Evolutionary conservation across 1,140 invertebrate species (phyloP).

Genomic region (Streblospio benedicti): DNA sequence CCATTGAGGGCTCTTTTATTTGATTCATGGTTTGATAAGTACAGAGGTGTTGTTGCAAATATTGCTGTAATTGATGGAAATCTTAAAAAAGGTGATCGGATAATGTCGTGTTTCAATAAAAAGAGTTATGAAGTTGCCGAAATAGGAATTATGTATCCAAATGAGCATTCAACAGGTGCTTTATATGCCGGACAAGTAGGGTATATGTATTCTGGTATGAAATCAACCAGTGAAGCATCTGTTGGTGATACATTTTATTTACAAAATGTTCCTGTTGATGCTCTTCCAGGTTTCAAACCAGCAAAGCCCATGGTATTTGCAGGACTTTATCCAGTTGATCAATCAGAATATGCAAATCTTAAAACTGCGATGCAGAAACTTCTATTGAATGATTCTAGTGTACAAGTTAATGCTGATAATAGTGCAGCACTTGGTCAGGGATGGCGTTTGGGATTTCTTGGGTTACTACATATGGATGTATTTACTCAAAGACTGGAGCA

Average conservation of each 20-base stretch:
- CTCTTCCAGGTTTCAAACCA: constrained; percentile 59
- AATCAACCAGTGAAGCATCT: constrained; percentile 63
- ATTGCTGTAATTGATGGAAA: constrained; percentile 51
- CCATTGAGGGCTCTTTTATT: constrained; percentile 76
- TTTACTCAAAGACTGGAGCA: constrained; percentile 91
- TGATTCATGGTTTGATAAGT: constrained; percentile 88
- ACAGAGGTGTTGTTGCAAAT: constrained; percentile 72
- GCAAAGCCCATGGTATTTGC: constrained; percentile 83
- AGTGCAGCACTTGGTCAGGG: constrained; percentile 88
- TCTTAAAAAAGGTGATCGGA: constrained; percentile 41
- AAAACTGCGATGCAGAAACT: constrained; percentile 78
- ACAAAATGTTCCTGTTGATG: constrained; percentile 48
- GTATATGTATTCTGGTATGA: constrained; percentile 72
- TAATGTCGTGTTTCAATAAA: constrained; percentile 57
- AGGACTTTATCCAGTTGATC: constrained; percentile 85
- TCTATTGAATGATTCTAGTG: constrained; percentile 86
- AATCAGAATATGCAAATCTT: constrained; percentile 63
- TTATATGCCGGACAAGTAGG: constrained; percentile 74
- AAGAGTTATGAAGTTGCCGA: constrained; percentile 71
- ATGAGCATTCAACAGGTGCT: constrained; percentile 58
- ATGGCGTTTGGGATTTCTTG: constrained; percentile 76
- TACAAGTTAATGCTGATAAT: constrained; percentile 62
- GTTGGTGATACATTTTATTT: constrained; percentile 77
- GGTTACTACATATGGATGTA: constrained; percentile 90
- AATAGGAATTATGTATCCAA: constrained; percentile 70